Evolutionary conservation across 2,797 vertebrate genomes (phyloP).

Genomic region (Spinibarbus caldwelli): DNA sequence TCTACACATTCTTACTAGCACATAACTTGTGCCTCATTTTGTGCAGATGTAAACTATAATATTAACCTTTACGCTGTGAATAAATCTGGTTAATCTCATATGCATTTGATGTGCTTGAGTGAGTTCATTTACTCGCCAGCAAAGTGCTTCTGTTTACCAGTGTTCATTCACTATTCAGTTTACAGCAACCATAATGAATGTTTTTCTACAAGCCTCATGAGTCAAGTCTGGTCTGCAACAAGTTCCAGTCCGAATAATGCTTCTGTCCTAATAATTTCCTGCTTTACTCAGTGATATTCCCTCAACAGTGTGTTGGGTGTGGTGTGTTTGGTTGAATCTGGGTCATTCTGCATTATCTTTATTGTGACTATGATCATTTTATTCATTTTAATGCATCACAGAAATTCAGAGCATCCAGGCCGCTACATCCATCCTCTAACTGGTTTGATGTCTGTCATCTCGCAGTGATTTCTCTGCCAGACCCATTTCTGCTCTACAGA

Average conservation of each 20-base stretch:
- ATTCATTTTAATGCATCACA: slow-evolving; percentile 45
- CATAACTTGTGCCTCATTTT: not conserved
- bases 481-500: slow-evolving; percentile 37
- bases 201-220: not conserved
- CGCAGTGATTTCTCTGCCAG: slow-evolving; percentile 21
- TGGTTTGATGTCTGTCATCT: slow-evolving; percentile 46
- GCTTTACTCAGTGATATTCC: slow-evolving; percentile 21
- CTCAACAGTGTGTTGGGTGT: slow-evolving; percentile 21
- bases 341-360: slow-evolving; percentile 36
- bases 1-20: not conserved
- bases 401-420: slow-evolving; percentile 21
- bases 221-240: not conserved
- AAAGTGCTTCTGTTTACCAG: not conserved
- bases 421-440: slow-evolving; percentile 34
- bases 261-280: slow-evolving; percentile 13
- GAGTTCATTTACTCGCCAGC: not conserved
- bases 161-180: not conserved
- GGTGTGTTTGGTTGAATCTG: slow-evolving; percentile 35
- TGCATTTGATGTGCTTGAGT: not conserved
- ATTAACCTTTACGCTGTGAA: not conserved
- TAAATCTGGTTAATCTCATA: slow-evolving; percentile 5
- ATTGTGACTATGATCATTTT: slow-evolving; percentile 35
- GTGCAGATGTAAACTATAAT: not conserved
- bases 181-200: not conserved
- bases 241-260: not conserved